Evolutionary conservation across 2,113 vertebrate species (phyloP), one percentile per base, ranked within the genome.

Genomic region (Hippocampus barbouri): DNA sequence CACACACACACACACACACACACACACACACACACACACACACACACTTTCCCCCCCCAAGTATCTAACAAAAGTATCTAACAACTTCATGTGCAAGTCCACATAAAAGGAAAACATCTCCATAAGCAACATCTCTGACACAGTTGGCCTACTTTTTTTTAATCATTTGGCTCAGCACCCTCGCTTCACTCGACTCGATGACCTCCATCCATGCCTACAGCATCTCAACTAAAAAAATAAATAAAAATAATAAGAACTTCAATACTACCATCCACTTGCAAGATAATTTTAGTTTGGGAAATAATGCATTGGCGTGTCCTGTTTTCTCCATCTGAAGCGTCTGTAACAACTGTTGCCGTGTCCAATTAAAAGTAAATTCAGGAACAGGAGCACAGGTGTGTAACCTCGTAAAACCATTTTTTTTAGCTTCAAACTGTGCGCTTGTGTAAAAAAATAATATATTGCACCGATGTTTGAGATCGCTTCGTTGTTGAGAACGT

Each of bases 181-280:
- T 15, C 23, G 16, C 40, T 62, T 72, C 25, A 38, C 49, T 71
- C 66, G 56, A 7, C 59, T 60, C 30, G 5, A 27, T 73, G 76
- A 77, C 71, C 73, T 78, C 73, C 70, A 70, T 74, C 60, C 68
- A 66, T 78, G 57, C 56, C 71, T 70, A 7, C 15, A 34, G 61
- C 73, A 68, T 67, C 60, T 62, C 12, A 69, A 41, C 34, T 1
- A 2, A 68, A 77, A 77, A 81, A 62, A 38, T 4, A 34, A 34
- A 34, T 5, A 34, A 34, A 5, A 5, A 34, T 34, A 34, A 5
- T 34, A 4, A 34, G 4, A 4, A 34, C 38, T 74, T 62, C n/a
- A 14, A 68, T 68, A 23, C 18, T 68, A 21, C 18, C 21, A 15
- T 60, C 57, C 6, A 18, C 25, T 70, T 34, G 45, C 43, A 27